Percentiles rank a stretch among this genome's conserved stretches.
Conservation (phyloP, 2,113 vertebrate species). For the Ramphastos sulfuratus region DNA sequence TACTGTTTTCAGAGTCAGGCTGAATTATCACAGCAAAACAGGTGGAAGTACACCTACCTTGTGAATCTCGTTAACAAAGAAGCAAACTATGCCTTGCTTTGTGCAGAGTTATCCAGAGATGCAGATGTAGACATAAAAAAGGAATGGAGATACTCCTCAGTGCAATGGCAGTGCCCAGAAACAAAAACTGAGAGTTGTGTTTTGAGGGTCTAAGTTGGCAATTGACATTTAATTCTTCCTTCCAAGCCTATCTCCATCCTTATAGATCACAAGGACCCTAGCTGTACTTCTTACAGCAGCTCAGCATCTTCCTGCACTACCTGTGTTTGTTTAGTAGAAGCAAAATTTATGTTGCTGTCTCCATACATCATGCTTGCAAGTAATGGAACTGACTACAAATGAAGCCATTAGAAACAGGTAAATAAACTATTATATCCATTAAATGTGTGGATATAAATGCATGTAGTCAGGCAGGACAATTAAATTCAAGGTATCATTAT, state of each 20-base stretch:
- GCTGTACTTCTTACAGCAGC: neutral
- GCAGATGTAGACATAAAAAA: neutral
- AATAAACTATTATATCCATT: constrained; percentile 11
- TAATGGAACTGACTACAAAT: neutral
- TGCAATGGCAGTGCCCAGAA: neutral
- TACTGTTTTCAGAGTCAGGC: neutral
- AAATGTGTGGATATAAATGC: neutral
- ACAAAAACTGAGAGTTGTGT: neutral
- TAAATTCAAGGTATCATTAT: neutral
- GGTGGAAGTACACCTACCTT: neutral
- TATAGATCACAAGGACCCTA: neutral
- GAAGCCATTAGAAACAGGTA: neutral
- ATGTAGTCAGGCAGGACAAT: neutral
- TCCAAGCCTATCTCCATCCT: neutral
- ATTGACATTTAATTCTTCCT: neutral
- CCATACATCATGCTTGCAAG: neutral
- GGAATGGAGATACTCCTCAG: neutral
- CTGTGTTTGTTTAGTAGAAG: neutral
- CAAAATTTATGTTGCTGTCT: neutral
- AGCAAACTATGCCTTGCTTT: neutral
- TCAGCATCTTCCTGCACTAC: neutral
- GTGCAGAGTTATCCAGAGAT: neutral
- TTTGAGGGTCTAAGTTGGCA: neutral
- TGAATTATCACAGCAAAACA: neutral
- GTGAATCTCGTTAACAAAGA: neutral